Conservation (phyloP, 2,797 vertebrate genomes). For the Characodon lateralis region DNA sequence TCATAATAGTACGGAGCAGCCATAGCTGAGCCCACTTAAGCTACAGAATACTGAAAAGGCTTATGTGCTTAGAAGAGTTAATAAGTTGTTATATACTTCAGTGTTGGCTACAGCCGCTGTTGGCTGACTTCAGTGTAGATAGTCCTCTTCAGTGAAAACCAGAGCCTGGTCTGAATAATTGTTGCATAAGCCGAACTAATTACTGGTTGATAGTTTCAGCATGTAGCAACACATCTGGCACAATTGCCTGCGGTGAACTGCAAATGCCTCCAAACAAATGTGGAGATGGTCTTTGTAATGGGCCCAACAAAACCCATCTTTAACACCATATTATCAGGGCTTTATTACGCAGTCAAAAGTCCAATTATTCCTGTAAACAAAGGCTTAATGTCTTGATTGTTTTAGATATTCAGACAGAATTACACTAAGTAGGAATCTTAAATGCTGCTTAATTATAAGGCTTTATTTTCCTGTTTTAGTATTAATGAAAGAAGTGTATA, state of each 20-base stretch:
- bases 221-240: slow-evolving; percentile 51
- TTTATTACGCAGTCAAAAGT: not conserved
- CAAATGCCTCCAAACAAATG: slow-evolving; percentile 17
- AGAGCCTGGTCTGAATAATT: slow-evolving; percentile 65
- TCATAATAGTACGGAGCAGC: slow-evolving; percentile 52
- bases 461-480: not conserved
- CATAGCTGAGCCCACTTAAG: slow-evolving; percentile 69
- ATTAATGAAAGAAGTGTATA: not conserved
- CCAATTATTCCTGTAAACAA: not conserved
- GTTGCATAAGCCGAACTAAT: slow-evolving; percentile 57
- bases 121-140: slow-evolving; percentile 50
- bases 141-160: slow-evolving; percentile 52
- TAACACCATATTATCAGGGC: not conserved
- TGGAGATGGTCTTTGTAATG: not conserved
- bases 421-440: not conserved
- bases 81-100: slow-evolving; percentile 68
- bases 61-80: slow-evolving; percentile 77
- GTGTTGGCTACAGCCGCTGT: slow-evolving; percentile 55
- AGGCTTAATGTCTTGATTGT: not conserved
- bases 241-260: slow-evolving; percentile 28
- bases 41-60: slow-evolving; percentile 67
- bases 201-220: slow-evolving; percentile 56
- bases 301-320: slow-evolving; percentile 15
- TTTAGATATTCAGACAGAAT: slow-evolving; percentile 10
- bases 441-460: not conserved